Base-by-base conservation (phyloP, 1,140 invertebrate genomes). In the Muscidifurax raptorellus region DNA sequence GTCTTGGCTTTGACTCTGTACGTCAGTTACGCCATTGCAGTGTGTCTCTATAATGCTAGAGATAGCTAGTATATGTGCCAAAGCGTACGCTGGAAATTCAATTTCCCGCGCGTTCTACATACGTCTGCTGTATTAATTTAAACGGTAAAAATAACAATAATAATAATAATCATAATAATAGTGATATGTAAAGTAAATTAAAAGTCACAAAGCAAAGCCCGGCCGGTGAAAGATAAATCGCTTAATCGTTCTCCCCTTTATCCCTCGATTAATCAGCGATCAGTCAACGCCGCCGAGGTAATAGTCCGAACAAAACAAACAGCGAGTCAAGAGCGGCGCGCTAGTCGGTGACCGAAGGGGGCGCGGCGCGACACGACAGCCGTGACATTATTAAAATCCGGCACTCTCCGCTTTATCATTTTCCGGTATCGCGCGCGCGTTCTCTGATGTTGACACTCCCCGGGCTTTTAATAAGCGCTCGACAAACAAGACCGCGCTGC, bases 1-100 rank as follows among this genome's bases (percentile, higher is more conserved):
- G 90, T 91, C 88, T 90, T 89, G 87, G 87, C 88, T 91, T 89
- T 88, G 89, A 88, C 87, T 89, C 87, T n/a, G n/a, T 10, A 59
- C 52, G 22, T 59, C 88, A 90, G 88, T 87, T 88, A 87, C 88
- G 67, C 87, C 27, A 2, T 67, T 67, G 64, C 47, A 27, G 82
- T 80, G 85, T 88, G 87, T 88, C 86, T 84, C 88, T 89, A 88
- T n/a, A n/a, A n/a, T n/a, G n/a, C n/a, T n/a, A n/a, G n/a, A n/a
- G n/a, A n/a, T n/a, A n/a, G n/a, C n/a, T n/a, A n/a, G n/a, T n/a
- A n/a, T n/a, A 88, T 86, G 82, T 40, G 27, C 32, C 9, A 9
- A 36, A 18, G 27, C 25, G 9, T 1, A 28, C 12, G 28, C 18
- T 3, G 27, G 25, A 71, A 71, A 30, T 28, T 30, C 67, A 71